Percentiles rank a stretch among this genome's conserved stretches.
These are phyloP conservation scores for Rattus rattus DNA, from an alignment of 2,113 vertebrate species.

Conservation along the genomic window DNA sequence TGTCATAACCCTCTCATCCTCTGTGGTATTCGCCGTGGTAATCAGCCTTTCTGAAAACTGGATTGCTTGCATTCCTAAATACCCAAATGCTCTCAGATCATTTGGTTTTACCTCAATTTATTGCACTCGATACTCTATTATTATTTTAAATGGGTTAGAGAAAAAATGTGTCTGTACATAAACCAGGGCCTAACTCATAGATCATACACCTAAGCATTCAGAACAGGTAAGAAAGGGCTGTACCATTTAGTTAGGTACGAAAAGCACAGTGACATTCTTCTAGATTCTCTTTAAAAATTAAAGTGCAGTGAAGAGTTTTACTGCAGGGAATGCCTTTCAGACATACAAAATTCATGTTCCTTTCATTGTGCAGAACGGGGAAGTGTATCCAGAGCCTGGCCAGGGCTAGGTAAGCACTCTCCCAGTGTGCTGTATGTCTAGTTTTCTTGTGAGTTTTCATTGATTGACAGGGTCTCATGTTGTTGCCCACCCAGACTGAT, in stretches of 20 bases:
- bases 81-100: neutral
- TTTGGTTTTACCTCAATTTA: neutral
- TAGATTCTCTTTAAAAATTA: neutral
- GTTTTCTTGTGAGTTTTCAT: neutral
- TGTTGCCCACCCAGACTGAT: neutral
- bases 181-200: neutral
- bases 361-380: neutral
- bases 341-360: neutral
- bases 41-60: neutral
- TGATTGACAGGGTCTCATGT: neutral
- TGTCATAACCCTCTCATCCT: neutral
- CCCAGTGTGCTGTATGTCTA: neutral
- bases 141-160: neutral
- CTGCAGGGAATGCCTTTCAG: neutral
- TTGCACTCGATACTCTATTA: neutral
- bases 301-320: neutral
- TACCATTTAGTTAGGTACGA: neutral
- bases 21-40: fast-evolving
- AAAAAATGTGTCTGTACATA: neutral
- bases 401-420: neutral
- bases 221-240: neutral
- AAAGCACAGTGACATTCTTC: neutral
- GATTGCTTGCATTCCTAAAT: neutral
- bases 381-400: neutral
- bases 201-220: neutral